Percentiles rank a stretch among this genome's conserved stretches.
phyloP scores from a whole-genome alignment of 2,113 vertebrate species.

The Pterocles gutturalis region DNA sequence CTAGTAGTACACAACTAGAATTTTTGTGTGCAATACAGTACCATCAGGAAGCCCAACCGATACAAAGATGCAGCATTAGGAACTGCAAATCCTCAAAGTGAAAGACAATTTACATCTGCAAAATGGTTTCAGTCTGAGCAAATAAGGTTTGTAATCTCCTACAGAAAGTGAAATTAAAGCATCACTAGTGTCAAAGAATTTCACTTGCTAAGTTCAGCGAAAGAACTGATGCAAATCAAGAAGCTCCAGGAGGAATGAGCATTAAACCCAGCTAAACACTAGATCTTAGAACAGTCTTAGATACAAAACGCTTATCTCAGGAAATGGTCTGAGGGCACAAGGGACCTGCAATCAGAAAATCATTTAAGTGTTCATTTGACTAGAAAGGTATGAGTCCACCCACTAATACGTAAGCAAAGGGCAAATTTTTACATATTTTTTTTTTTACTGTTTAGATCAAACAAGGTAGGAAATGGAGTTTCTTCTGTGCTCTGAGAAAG shows the following conservation, averaged over 20 bases:
- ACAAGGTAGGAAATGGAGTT: neutral
- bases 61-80: neutral
- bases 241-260: neutral
- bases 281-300: neutral
- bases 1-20: neutral
- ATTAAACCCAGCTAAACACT: neutral
- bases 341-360: neutral
- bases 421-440: too few relatives aligned
- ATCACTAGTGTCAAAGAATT: neutral
- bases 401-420: neutral
- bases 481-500: neutral
- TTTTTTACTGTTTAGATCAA: neutral
- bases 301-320: neutral
- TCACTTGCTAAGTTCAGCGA: neutral
- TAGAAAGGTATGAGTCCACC: fast-evolving
- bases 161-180: neutral
- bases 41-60: neutral
- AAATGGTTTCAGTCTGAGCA: neutral
- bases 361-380: neutral
- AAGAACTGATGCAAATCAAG: neutral
- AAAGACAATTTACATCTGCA: neutral
- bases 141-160: neutral
- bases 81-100: neutral
- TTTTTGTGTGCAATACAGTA: neutral
- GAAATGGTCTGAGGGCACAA: neutral